These are phyloP conservation scores for Prenolepis imparis DNA, from an alignment of 2,888 invertebrate genomes.

Conservation along the genomic window DNA sequence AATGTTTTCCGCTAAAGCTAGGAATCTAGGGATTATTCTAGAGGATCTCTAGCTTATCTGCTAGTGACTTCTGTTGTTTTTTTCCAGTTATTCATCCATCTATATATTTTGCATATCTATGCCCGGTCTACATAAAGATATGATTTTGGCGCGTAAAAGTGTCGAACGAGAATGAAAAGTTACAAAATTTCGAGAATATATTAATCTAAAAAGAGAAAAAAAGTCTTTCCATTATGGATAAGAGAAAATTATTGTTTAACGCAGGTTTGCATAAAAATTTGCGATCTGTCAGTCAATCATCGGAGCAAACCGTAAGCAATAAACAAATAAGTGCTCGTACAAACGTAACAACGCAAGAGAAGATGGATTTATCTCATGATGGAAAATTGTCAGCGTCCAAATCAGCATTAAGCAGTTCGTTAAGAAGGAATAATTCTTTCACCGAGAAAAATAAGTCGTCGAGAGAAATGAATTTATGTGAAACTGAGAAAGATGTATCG, in stretches of 20 bases:
- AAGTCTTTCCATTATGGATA: constrained; percentile 62
- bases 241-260: constrained; percentile 63
- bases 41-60: too few species aligned
- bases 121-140: too few species aligned
- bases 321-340: neutral
- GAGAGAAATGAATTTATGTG: neutral
- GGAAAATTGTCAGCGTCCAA: neutral
- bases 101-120: too few species aligned
- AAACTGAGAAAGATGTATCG: neutral
- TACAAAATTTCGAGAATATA: neutral
- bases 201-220: neutral
- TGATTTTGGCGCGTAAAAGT: neutral
- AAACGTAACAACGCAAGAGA: neutral
- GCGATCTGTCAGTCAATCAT: constrained; percentile 23
- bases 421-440: neutral
- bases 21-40: too few species aligned
- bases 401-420: neutral
- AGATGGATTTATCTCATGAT: neutral
- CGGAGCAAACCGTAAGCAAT: neutral
- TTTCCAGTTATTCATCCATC: too few species aligned
- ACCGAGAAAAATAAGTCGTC: neutral
- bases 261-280: constrained; percentile 61
- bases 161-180: neutral
- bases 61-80: too few species aligned
- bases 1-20: too few species aligned